phyloP scores from a whole-genome alignment of 2,797 vertebrate genomes.

The Ataeniobius toweri region DNA sequence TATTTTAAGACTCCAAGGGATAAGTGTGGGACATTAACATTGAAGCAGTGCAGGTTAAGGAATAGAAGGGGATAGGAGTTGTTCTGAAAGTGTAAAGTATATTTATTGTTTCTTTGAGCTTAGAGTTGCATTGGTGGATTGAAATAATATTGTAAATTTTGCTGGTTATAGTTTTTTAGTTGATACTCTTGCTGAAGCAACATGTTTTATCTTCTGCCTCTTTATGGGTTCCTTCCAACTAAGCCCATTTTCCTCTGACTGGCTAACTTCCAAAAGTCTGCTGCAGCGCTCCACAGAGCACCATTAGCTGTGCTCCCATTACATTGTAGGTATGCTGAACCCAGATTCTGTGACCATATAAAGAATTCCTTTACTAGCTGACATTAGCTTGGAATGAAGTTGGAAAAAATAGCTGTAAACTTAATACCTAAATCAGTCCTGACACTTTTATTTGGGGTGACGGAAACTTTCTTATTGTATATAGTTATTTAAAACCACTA shows the following conservation, averaged over 20 bases:
- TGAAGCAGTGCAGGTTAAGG: constrained; percentile 2
- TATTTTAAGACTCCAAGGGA: constrained; percentile 28
- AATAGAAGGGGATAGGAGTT: neutral
- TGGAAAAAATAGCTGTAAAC: neutral
- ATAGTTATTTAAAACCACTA: neutral
- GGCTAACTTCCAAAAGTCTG: constrained; percentile 7
- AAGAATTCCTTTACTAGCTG: neutral
- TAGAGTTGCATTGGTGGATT: neutral
- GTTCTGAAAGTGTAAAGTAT: neutral
- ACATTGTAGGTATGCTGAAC: neutral
- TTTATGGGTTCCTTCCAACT: neutral
- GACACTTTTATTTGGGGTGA: neutral
- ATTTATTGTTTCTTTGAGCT: neutral
- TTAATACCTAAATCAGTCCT: neutral
- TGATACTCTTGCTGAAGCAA: neutral
- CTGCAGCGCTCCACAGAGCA: neutral
- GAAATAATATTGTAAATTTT: neutral
- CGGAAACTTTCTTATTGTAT: neutral
- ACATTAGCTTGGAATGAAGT: neutral
- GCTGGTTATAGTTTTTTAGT: neutral
- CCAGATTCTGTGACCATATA: neutral
- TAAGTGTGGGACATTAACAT: constrained; percentile 29
- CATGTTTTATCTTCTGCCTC: neutral
- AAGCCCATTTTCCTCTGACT: constrained; percentile 2
- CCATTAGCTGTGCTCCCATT: neutral